Evolutionary conservation across 53 echinoderm and acorn worm species (phyloP).

Genomic region (Henricia sp.): DNA sequence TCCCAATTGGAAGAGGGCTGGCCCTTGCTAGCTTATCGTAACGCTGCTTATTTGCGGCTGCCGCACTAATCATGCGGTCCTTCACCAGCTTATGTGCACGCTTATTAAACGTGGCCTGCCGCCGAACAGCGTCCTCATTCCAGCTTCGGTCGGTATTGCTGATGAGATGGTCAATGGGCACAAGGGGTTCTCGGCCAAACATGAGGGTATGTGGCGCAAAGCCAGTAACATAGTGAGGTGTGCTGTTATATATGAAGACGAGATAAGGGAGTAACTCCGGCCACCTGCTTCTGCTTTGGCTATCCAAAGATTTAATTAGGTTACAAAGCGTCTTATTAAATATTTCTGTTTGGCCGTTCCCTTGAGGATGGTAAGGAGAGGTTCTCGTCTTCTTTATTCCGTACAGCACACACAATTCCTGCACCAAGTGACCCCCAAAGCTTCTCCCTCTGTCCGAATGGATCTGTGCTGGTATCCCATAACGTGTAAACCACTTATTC

Average conservation of each 20-base stretch:
- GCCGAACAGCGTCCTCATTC: neutral
- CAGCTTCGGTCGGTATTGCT: conserved; percentile 4
- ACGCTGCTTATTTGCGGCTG: neutral
- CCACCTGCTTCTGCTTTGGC: neutral
- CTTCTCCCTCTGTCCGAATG: too few species aligned
- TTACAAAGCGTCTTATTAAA: too few species aligned
- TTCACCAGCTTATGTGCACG: conserved; percentile 16
- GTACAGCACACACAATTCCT: neutral
- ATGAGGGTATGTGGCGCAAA: conserved; percentile 21
- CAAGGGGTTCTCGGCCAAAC: neutral
- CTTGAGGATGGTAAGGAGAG: too few species aligned
- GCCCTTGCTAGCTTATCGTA: conserved; percentile 11
- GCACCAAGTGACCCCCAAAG: too few species aligned
- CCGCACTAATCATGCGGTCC: conserved; percentile 31
- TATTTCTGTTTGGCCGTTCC: too few species aligned
- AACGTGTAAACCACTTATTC: too few species aligned
- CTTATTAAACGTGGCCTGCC: conserved; percentile 1
- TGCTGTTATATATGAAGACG: conserved; percentile 12
- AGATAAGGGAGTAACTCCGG: conserved; percentile 16
- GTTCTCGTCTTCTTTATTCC: neutral
- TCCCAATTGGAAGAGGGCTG: conserved; percentile 20
- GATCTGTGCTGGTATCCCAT: too few species aligned
- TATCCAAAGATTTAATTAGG: neutral
- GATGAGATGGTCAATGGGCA: conserved; percentile 11
- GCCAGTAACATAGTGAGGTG: conserved; percentile 21